Conservation (phyloP, 2,797 vertebrate genomes). For the Trematocara caparti region DNA sequence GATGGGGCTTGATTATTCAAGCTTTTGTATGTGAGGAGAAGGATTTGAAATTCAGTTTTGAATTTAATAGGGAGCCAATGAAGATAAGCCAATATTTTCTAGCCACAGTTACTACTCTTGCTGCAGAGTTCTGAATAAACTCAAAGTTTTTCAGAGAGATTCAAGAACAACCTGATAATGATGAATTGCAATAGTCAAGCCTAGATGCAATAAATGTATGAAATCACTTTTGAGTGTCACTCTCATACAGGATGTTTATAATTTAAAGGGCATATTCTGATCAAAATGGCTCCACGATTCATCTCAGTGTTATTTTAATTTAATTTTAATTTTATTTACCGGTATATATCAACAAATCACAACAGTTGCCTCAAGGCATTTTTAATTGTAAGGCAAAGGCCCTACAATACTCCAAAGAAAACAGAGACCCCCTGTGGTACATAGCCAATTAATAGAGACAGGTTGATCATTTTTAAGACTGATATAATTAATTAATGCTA, state of each 20-base stretch:
- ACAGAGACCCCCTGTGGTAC: background rate
- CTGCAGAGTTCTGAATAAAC: background rate
- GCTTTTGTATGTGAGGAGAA: background rate
- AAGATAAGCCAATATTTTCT: background rate
- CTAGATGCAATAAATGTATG: background rate
- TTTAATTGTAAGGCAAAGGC: background rate
- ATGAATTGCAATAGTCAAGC: background rate
- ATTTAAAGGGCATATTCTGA: background rate
- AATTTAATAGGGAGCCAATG: background rate
- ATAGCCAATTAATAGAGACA: background rate
- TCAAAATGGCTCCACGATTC: background rate
- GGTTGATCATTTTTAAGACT: background rate
- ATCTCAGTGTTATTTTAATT: background rate
- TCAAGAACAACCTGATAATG: background rate
- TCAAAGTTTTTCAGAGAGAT: background rate
- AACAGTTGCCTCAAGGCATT: accelerated
- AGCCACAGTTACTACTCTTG: background rate
- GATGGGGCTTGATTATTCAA: background rate
- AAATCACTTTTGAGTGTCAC: background rate
- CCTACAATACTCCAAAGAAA: background rate
- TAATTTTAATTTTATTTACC: background rate
- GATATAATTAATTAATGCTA: background rate
- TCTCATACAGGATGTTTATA: background rate
- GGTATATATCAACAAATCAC: background rate
- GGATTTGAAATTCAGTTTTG: background rate